Evolutionary conservation across 2,113 vertebrate species (phyloP), one percentile per base, ranked within the genome.

Genomic region (Chaetodon auriga): DNA sequence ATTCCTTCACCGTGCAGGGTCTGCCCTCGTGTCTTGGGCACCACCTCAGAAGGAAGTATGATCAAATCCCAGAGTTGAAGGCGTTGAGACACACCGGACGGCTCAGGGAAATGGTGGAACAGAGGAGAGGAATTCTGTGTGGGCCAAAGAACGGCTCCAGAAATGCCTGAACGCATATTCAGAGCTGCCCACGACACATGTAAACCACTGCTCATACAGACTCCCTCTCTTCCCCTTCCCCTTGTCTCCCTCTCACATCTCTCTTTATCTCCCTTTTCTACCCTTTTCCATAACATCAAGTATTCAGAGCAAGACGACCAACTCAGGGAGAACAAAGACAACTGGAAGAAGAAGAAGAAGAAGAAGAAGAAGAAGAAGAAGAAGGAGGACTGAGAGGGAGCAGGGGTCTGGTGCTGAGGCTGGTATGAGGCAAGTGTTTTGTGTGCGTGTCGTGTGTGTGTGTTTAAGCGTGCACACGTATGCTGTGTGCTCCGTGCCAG

Each of bases 381-480:
- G 41, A 69, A 36, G 41, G 25, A 36, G 73, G 84, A 51, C 69
- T 36, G 74, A 75, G 87, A 86, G 89, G 87, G 85, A 92, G 87
- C 78, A 88, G 89, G 90, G 91, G 84, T 85, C 89, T 90, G 88
- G 87, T 82, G 90, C 91, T 89, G 89, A 92, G 92, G 92, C 94
- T 94, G 93, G 92, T 91, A 94, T 95, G 95, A 95, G 95, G 95
- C 94, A 94, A 95, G 95, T 94, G 90, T 72, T 90, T 77, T 82
- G 79, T 77, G 69, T 83, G 81, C 41, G 86, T 60, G 68, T 36
- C 75, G 73, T 75, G 70, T 78, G 57, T 38, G 41, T 41, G n/a
- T 18, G 45, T 30, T 51, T 23, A 84, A 83, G 78, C 68, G 86
- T 83, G 87, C 85, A 86, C 90, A 87, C 82, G 84, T 89, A 89